A percentile compares a stretch with the other conserved stretches of the same genome.
These are phyloP conservation scores for Temnothorax longispinosus DNA, from an alignment of 1,140 invertebrate genomes.

Conservation along the genomic window DNA sequence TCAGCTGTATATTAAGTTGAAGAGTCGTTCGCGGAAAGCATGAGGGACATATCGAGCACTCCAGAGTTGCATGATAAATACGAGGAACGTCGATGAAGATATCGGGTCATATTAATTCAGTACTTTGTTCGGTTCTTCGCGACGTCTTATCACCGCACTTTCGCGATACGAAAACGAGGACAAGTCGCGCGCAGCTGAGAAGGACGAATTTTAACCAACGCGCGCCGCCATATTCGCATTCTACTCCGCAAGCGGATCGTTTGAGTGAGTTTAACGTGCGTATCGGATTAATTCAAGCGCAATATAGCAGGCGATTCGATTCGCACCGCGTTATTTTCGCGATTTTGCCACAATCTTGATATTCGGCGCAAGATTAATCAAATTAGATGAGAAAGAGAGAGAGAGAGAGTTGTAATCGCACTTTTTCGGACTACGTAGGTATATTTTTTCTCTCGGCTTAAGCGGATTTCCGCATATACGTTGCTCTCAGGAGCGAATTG, in stretches of 20 bases:
- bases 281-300: slow-evolving; percentile 40
- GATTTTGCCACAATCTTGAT: slow-evolving; percentile 18
- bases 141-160: slow-evolving; percentile 19
- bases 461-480: not conserved
- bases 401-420: not conserved
- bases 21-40: not conserved
- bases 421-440: not conserved
- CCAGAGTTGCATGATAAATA: not conserved
- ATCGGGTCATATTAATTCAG: slow-evolving; percentile 44
- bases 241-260: slow-evolving; percentile 1
- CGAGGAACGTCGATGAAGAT: slow-evolving; percentile 19
- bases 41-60: not conserved
- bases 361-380: slow-evolving; percentile 1
- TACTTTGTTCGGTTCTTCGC: slow-evolving; percentile 24
- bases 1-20: not conserved
- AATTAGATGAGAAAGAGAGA: slow-evolving; percentile 3
- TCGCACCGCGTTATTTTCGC: slow-evolving; percentile 14
- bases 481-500: not conserved
- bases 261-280: slow-evolving; percentile 36
- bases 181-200: slow-evolving; percentile 10
- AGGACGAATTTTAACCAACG: slow-evolving; percentile 46
- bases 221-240: not conserved
- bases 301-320: slow-evolving; percentile 43
- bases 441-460: not conserved
- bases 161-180: slow-evolving; percentile 27